These are phyloP conservation scores for Hormiphora californensis DNA, from an alignment of 37 sponge, comb jelly and placozoan species.

Conservation along the genomic window DNA sequence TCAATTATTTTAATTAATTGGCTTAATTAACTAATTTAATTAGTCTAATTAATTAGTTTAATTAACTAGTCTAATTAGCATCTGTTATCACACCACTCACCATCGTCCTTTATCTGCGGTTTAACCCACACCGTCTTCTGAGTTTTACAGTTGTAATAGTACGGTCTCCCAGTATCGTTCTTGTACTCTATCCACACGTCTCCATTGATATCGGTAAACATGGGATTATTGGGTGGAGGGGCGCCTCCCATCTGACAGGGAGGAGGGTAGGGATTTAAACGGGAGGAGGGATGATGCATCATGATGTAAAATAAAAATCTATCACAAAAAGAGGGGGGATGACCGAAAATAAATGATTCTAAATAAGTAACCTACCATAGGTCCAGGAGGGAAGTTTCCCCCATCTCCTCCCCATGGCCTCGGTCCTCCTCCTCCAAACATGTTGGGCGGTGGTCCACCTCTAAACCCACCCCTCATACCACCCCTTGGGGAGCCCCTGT, in stretches of 20 bases:
- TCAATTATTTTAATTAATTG: too few species aligned
- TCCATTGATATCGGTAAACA: constrained; percentile 51
- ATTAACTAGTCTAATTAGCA: too few species aligned
- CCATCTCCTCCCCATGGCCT: constrained; percentile 4
- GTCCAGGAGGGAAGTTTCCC: constrained; percentile 12
- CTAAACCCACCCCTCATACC: constrained; percentile 13
- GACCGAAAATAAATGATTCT: neutral
- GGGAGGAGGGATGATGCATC: too few species aligned
- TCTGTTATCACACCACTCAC: too few species aligned
- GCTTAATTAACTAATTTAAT: too few species aligned
- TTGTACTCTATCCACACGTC: constrained; percentile 54
- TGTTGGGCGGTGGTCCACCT: constrained; percentile 25
- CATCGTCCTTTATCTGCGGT: constrained; percentile 26
- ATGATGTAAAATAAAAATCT: too few species aligned
- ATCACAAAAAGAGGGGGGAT: neutral
- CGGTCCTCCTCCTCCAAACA: constrained; percentile 38
- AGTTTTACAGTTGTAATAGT: constrained; percentile 53
- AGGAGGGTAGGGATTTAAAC: neutral
- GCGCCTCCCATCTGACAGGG: neutral
- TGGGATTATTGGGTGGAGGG: constrained; percentile 32
- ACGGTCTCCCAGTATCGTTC: constrained; percentile 42
- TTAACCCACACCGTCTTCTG: constrained; percentile 46
- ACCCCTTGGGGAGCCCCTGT: constrained; percentile 34
- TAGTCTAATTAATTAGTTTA: too few species aligned
- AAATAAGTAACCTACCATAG: neutral